Base-by-base conservation (phyloP, 2,113 vertebrate genomes). In the Cryptomyrus ogoouensis region DNA sequence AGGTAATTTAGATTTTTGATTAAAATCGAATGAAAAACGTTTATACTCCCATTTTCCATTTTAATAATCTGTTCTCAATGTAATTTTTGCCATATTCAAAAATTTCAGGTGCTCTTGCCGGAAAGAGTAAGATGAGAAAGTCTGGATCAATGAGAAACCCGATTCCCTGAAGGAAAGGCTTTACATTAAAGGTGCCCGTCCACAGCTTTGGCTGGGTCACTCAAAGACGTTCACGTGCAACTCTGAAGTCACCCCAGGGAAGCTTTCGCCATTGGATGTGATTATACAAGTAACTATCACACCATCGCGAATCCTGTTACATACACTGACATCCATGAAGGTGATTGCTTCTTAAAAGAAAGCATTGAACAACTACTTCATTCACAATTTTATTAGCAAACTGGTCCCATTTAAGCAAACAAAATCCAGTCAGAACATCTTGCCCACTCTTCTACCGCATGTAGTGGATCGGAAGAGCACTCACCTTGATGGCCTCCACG, bases 401-500 rank as follows among this genome's bases (percentile, higher is more conserved):
- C 31, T 35, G 27, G 13, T 6, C 31, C 15, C 70, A 77, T 13
- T 74, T 74, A 74, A 12, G 66, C 31, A 74, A 35, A 74, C 66
- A 74, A 31, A 74, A 74, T 74, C 12, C 66, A 74, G 5, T 15
- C 13, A 77, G 31, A 77, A 42, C 12, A 21, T 35, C 13, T 7
- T 19, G 31, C 35, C 31, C 15, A 15, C 35, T 77, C 0, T 4
- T 77, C 17, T 39, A 80, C 74, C 15, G 0, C 17, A 80, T 7
- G 7, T 42, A 17, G 31, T 39, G 15, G 31, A 80, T 80, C 0
- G 31, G 35, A 80, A 19, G 35, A 8, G 12, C 83, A 94, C 96
- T 93, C 90, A 99, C 98, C 98, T 99, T 99, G 91, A 99, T 98
- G 94, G 98, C 98, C 94, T 99, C 98, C 93, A 99, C 97, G 0